Conservation (phyloP, 2,797 vertebrate genomes). For the Rhinella marina region DNA sequence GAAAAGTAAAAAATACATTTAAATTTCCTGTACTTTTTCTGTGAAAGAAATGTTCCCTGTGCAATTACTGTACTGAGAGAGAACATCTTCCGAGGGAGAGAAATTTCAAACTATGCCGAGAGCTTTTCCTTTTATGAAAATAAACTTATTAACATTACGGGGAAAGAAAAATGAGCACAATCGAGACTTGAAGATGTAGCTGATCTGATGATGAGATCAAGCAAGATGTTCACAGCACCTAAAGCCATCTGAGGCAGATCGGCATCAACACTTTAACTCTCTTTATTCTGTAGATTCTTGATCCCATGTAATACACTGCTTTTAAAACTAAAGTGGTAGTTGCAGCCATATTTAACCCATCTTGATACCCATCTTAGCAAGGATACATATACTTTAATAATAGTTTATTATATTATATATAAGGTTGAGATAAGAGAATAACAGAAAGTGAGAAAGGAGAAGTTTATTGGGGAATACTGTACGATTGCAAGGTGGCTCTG, state of each 20-base stretch:
- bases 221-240: slow-evolving; percentile 25
- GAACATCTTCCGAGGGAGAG: slow-evolving; percentile 5
- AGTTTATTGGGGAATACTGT: too few species aligned
- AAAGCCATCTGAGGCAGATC: slow-evolving; percentile 14
- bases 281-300: background rate
- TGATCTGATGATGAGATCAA: slow-evolving; percentile 31
- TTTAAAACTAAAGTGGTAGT: background rate
- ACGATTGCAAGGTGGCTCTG: too few species aligned
- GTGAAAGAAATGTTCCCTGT: slow-evolving; percentile 13
- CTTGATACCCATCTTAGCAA: background rate
- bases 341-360: background rate
- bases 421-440: too few species aligned
- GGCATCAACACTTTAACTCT: slow-evolving; percentile 18
- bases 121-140: slow-evolving; percentile 48
- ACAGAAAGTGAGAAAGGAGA: too few species aligned
- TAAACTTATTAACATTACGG: slow-evolving; percentile 22
- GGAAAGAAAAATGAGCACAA: slow-evolving; percentile 19
- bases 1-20: background rate
- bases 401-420: too few species aligned
- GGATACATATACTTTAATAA: background rate
- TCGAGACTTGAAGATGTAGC: slow-evolving; percentile 1
- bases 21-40: background rate
- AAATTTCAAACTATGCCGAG: slow-evolving; percentile 19
- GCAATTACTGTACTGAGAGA: slow-evolving; percentile 30
- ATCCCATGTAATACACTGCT: background rate